Evolutionary conservation across 2,888 invertebrate genomes (phyloP), one percentile per base, ranked within the genome.

Genomic region (Callinectes sapidus): DNA sequence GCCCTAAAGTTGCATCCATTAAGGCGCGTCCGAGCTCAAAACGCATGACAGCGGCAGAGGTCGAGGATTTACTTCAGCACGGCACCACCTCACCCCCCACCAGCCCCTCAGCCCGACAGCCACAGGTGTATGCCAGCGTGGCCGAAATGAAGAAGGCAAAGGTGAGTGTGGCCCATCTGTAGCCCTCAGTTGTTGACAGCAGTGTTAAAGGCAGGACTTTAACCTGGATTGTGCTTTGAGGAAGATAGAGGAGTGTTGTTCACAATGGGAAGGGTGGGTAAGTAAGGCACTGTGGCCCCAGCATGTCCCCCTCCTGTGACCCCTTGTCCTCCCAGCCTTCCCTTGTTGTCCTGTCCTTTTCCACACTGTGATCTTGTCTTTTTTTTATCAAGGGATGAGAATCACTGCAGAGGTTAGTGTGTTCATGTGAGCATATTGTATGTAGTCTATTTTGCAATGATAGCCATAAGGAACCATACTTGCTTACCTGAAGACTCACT

Each of bases 61-160:
- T 99, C 93, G 98, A 98, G 96, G 98, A 98, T 96, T 97, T 99
- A 95, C 98, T 99, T 97, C 96, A 98, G 71, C 48, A 85, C 39
- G 87, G 91, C 10, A 97, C 97, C 92, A 97, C 93, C 90, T 94
- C 93, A 8, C 94, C 94, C 32, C 94, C 94, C 23, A 66, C 93
- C 32, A 93, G 93, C 42, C 93, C 93, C n/a, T 92, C 93, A 48
- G 91, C 94, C 42, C 97, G 95, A 96, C 96, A 0, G 96, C 94
- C 96, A 2, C 96, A 97, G 94, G 98, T 98, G 77, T 99, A 98
- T 96, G 98, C 98, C 87, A 98, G 98, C 95, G 98, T 98, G 86
- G 98, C 98, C 0, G 98, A 99, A 96, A 98, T 99, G 99, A 99
- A 99, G 96, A 97, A 99, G 92, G 97, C 96, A 95, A 97, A 97